Evolutionary conservation across 2,888 invertebrate species (phyloP).

Genomic region (Stictocephala bisonia): DNA sequence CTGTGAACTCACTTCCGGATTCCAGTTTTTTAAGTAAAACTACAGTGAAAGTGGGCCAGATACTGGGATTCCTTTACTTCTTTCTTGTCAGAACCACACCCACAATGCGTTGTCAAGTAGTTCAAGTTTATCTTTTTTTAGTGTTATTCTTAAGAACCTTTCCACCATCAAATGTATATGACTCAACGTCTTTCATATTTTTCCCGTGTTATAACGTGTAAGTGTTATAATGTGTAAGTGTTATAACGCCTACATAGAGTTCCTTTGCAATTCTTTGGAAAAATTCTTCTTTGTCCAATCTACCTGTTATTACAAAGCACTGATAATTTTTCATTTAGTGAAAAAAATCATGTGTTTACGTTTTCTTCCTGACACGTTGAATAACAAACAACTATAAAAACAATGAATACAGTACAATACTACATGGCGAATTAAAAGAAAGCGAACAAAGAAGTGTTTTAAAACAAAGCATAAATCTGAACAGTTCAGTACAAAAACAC

Average conservation of each 20-base stretch:
- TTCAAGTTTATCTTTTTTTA: conserved; percentile 41
- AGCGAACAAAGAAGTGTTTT: background rate
- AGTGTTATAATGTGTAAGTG: conserved; percentile 43
- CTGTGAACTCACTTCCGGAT: conserved; percentile 33
- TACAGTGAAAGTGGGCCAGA: conserved; percentile 39
- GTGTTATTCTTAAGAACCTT: conserved; percentile 41
- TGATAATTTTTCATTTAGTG: conserved; percentile 42
- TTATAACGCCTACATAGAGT: conserved; percentile 23
- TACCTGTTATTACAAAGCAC: too few relatives aligned
- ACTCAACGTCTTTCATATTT: conserved; percentile 45
- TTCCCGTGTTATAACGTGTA: too few relatives aligned
- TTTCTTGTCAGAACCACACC: too few relatives aligned
- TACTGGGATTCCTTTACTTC: too few relatives aligned
- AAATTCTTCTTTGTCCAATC: too few relatives aligned
- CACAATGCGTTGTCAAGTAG: too few relatives aligned
- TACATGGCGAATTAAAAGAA: background rate
- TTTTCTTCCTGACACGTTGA: conserved; percentile 19
- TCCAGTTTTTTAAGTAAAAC: conserved; percentile 47
- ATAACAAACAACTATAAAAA: too few relatives aligned
- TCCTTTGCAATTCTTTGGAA: conserved; percentile 43
- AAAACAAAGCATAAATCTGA: too few relatives aligned
- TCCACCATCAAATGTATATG: conserved; percentile 38
- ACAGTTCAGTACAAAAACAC: too few relatives aligned
- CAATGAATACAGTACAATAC: background rate
- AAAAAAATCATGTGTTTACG: conserved; percentile 41